Conservation (phyloP, 1,140 invertebrate genomes). For the Zaprionus nigranus region DNA sequence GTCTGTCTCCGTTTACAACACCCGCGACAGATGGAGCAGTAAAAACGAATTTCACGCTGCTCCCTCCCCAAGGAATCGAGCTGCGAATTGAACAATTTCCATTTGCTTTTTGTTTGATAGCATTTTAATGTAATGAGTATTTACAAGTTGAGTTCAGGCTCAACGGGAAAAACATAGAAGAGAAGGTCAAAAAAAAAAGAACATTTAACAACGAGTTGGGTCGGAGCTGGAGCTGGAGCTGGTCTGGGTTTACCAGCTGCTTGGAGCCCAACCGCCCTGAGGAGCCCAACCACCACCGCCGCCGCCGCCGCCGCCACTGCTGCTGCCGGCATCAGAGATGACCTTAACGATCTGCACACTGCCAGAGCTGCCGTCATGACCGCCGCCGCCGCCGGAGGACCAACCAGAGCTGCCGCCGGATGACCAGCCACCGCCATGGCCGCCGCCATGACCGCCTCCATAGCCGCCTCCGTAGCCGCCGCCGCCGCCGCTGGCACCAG, state of each 20-base stretch:
- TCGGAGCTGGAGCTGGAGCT: neutral
- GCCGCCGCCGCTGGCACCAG: conserved; percentile 28
- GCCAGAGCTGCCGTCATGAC: conserved; percentile 22
- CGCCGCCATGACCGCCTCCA: conserved; percentile 38
- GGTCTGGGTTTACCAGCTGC: conserved; percentile 57
- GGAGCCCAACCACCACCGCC: conserved; percentile 63
- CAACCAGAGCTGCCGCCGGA: neutral
- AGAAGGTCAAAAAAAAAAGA: neutral
- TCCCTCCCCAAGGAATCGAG: conserved; percentile 2
- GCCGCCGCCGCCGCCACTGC: conserved; percentile 27
- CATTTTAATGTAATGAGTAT: conserved; percentile 39
- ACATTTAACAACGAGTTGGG: conserved; percentile 20
- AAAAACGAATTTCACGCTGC: conserved; percentile 16
- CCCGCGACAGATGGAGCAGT: conserved; percentile 7
- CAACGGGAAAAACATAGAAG: conserved; percentile 10
- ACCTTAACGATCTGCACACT: conserved; percentile 48
- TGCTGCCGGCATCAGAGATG: conserved; percentile 40
- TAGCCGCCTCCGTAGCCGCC: conserved; percentile 36
- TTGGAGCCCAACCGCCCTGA: conserved; percentile 58
- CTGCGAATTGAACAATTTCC: conserved; percentile 2
- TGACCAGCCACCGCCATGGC: conserved; percentile 17
- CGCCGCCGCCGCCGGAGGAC: neutral
- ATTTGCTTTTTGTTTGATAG: conserved; percentile 15
- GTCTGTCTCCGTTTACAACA: neutral
- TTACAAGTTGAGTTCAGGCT: conserved; percentile 34